A percentile compares a stretch with the other conserved stretches of the same genome.
These are phyloP conservation scores for Pocillopora damicornis DNA, from an alignment of 64 coral and sea anemone genomes.

Conservation along the genomic window DNA sequence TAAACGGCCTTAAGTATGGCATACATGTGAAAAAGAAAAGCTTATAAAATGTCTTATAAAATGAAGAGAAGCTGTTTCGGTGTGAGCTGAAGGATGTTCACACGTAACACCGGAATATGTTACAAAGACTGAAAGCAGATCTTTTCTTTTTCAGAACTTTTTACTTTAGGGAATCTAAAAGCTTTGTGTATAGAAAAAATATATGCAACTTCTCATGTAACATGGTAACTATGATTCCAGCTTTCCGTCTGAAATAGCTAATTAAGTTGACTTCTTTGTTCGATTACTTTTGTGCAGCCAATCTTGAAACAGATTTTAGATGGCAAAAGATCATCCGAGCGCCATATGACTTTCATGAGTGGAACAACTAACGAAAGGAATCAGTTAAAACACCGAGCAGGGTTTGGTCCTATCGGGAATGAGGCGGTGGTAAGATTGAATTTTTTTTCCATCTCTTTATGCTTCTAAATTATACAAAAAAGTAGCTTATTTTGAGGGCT, in stretches of 20 bases:
- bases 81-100: too few relatives aligned
- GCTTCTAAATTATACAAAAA: background rate
- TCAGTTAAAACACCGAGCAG: constrained; percentile 24
- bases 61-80: too few relatives aligned
- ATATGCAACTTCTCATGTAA: too few relatives aligned
- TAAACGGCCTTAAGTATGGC: too few relatives aligned
- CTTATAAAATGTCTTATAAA: too few relatives aligned
- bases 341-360: constrained; percentile 21
- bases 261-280: background rate
- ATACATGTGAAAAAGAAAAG: too few relatives aligned
- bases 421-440: constrained; percentile 23
- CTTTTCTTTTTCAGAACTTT: too few relatives aligned
- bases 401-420: constrained; percentile 53
- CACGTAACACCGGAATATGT: too few relatives aligned
- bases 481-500: background rate
- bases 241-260: background rate
- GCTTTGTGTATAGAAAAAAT: too few relatives aligned
- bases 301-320: constrained; percentile 43
- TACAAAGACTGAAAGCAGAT: too few relatives aligned
- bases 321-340: constrained; percentile 18
- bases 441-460: background rate
- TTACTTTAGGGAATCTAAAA: too few relatives aligned
- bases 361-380: constrained; percentile 32
- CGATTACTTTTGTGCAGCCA: constrained; percentile 7
- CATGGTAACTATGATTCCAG: background rate